phyloP scores from a whole-genome alignment of 2,113 vertebrate genomes.

The Capreolus pygargus region DNA sequence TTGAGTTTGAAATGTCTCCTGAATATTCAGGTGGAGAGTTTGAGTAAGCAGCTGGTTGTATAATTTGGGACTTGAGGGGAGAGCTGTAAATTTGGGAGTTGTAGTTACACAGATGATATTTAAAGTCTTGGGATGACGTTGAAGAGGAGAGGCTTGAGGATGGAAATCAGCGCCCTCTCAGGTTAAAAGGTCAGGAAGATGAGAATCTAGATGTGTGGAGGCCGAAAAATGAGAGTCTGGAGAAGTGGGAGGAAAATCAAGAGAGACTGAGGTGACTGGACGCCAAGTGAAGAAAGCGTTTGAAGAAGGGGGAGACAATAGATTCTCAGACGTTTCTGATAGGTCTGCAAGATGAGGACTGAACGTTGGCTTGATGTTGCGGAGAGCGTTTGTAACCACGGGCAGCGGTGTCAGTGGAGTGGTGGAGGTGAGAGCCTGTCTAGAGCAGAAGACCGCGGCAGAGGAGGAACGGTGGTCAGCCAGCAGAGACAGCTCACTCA shows the following conservation, averaged over 20 bases:
- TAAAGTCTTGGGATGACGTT: background rate
- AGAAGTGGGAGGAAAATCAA: background rate
- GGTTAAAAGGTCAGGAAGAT: background rate
- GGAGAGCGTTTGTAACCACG: background rate
- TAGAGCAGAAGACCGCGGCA: background rate
- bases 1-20: background rate
- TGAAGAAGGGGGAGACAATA: background rate
- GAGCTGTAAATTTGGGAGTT: background rate
- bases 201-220: background rate
- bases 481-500: background rate
- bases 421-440: background rate
- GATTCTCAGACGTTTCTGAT: background rate
- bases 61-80: background rate
- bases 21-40: background rate
- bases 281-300: background rate
- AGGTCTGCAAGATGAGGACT: background rate
- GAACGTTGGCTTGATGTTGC: background rate
- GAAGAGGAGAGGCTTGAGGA: background rate
- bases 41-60: background rate
- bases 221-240: background rate
- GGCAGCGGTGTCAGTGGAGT: background rate
- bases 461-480: background rate
- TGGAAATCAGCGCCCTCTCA: background rate
- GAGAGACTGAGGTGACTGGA: background rate
- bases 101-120: background rate